These are phyloP conservation scores for Prunella fulvescens DNA, from an alignment of 2,113 vertebrate species.

Conservation along the genomic window DNA sequence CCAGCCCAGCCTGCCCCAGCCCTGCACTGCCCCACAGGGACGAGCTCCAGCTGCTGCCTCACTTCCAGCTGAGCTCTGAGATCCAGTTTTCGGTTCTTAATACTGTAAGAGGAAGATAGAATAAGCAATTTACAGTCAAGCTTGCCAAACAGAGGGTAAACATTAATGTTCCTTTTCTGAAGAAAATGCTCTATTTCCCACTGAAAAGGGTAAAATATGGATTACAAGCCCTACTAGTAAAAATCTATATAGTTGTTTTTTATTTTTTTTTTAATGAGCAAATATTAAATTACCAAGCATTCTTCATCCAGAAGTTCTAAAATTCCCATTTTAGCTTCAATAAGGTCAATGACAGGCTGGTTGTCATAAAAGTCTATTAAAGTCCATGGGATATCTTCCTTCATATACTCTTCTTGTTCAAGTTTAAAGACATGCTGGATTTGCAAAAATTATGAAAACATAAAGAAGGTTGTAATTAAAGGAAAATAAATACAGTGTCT, in stretches of 20 bases:
- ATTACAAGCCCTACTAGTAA: neutral
- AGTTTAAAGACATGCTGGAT: slow-evolving; percentile 95
- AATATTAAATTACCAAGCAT: slow-evolving; percentile 82
- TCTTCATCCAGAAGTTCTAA: slow-evolving; percentile 95
- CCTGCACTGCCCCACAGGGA: neutral
- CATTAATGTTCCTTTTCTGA: neutral
- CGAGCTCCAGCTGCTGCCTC: neutral
- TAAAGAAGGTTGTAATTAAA: neutral
- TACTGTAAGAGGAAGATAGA: neutral
- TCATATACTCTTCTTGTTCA: slow-evolving; percentile 99
- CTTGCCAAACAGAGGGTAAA: neutral
- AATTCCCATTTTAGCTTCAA: slow-evolving; percentile 97
- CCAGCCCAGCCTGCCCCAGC: neutral
- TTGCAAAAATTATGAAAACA: neutral
- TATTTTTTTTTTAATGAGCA: neutral
- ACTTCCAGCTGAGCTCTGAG: neutral
- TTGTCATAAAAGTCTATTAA: slow-evolving; percentile 98
- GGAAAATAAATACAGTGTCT: neutral
- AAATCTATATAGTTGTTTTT: neutral
- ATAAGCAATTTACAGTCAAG: neutral
- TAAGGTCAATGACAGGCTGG: slow-evolving; percentile 93
- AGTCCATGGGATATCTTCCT: slow-evolving; percentile 95
- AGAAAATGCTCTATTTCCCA: neutral
- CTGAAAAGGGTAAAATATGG: neutral
- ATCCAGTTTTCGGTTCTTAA: neutral